Evolutionary conservation across 64 coral and sea anemone species (phyloP), one percentile per base, ranked within the genome.

Genomic region (Orbicella faveolata): DNA sequence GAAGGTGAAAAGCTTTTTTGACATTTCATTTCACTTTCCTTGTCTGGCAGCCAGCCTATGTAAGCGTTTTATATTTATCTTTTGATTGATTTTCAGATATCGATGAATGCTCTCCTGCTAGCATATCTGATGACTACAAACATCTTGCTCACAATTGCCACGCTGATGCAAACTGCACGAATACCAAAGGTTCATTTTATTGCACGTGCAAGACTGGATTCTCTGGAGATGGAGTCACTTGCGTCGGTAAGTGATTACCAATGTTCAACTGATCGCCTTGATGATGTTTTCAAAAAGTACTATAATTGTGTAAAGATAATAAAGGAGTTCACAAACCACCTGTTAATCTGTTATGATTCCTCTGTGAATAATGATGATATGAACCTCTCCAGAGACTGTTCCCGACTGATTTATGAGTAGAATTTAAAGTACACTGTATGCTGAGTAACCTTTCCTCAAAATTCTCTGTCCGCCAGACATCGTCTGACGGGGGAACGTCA

Each of bases 181-280:
- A 96, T 54, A 93, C 75, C 57, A 87, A 93, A 59, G 94, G 94
- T 41, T 93, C 90, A 21, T 96, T 93, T 74, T 81, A 80, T 65
- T 96, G 94, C 79, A 81, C 90, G 14, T 96, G 94, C 66, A 88
- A 89, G 35, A 87, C 76, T 81, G 94, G 94, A 15, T 96, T 89
- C 59, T 93, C 87, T 55, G 94, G 94, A 20, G 76, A 96, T 87
- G 94, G 94, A 37, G 87, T 96, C 67, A 61, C 81, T 4, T 96
- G 94, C 59, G 41, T 87, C 20, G 94, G 94, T 96, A 87, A 53
- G 83, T 80, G 55, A 20, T 33, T 37, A 19, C 59, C 8, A 2
- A 21, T 51, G 23, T 59, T 59, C 2, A 61, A 33, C 35, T 52
- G 10, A 26, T 18, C 0, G 17, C 15, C 55, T 16, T 48, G 44